Evolutionary conservation across 1,140 invertebrate genomes (phyloP).

Genomic region (Zelostemma sp.): DNA sequence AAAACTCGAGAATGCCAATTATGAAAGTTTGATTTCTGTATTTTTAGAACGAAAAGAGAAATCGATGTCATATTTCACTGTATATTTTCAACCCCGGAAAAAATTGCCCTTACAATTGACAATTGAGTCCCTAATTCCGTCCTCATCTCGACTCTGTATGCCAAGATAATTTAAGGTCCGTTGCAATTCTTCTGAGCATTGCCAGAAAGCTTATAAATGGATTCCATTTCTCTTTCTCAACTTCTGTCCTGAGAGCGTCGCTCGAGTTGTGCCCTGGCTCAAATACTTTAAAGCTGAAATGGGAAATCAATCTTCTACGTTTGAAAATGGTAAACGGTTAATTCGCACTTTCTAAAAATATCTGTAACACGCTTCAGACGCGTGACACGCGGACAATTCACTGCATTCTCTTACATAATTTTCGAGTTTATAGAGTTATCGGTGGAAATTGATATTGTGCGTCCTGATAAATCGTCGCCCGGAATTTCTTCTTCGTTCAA

Average conservation of each 20-base stretch:
- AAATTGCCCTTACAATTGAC: no score
- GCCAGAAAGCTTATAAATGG: no score
- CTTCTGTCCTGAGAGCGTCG: no score
- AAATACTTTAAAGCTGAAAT: conserved; percentile 12
- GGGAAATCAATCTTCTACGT: conserved; percentile 45
- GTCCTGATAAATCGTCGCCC: background rate
- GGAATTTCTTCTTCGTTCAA: conserved; percentile 8
- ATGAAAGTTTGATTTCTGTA: background rate
- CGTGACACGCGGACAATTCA: conserved; percentile 9
- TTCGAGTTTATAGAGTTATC: conserved; percentile 25
- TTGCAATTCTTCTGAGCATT: no score
- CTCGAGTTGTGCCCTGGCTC: conserved; percentile 1
- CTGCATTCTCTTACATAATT: conserved; percentile 15
- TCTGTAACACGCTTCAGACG: background rate
- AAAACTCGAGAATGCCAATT: background rate
- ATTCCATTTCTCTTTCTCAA: no score
- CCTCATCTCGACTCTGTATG: no score
- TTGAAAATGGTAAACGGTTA: background rate
- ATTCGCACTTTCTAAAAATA: background rate
- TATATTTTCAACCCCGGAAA: no score
- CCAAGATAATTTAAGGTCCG: no score
- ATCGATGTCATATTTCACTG: no score
- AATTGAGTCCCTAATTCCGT: no score
- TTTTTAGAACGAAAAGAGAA: no score
- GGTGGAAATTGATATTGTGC: conserved; percentile 3